Evolutionary conservation across 2,797 vertebrate genomes (phyloP), one percentile per base, ranked within the genome.

Genomic region (Clarias fuscus): DNA sequence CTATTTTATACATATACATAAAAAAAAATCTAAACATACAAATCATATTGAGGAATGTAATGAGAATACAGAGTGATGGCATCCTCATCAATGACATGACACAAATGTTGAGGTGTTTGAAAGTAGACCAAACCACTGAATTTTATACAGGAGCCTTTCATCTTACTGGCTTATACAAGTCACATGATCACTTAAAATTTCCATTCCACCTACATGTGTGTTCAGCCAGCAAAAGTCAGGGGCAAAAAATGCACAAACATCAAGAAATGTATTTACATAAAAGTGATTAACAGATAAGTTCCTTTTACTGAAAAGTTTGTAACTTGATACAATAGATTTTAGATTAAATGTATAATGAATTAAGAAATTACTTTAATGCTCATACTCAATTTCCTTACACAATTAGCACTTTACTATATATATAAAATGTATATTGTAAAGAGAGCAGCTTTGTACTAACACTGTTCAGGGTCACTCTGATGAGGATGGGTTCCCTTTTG

Each of bases 141-240:
- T 27, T 24, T 43, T 82, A 15, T 73, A 67, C 62, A 22, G 2
- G 5, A 82, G 62, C 18, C 24, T 48, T 68, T 82, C 7, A 67
- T 65, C 61, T 82, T 2, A 82, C 67, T 82, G 79, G 62, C 64
- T 82, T 24, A 6, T 22, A 53, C 43, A 68, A n/a, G 37, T 73
- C 71, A 73, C 40, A n/a, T 43, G 70, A 24, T 24, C 11, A 5
- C 11, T 72, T 4, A 4, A 43, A 43, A 72, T 72, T 65, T 64
- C 33, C 40, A 65, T 65, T 48, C 33, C 11, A 40, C 20, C 33
- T 81, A n/a, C 58, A 27, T 78, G 53, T 59, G 7, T 78, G 17
- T 78, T 17, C 58, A 53, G 8, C 48, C 48, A 30, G 24, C 73
- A 58, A 48, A 37, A 22, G 56, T 78, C 48, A 37, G 56, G 65